Base-by-base conservation (phyloP, 2,113 vertebrate genomes). In the Pangasianodon gigas region DNA sequence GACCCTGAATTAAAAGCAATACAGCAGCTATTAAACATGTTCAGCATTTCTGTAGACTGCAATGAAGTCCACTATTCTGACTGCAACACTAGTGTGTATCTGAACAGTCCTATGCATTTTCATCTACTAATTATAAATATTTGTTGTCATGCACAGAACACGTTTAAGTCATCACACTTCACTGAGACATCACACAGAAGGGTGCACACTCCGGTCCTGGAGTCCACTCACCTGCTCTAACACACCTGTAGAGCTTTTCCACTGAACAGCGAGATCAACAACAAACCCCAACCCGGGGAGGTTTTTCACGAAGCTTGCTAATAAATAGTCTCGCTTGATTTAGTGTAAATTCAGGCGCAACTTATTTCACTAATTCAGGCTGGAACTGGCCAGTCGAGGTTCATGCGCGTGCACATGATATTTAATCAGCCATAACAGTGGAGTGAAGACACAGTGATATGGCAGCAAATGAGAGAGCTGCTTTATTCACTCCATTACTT, bases 1-100 rank as follows among this genome's bases (percentile, higher is more conserved):
- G 83, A 94, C 91, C 92, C 93, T 94, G 92, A 94, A 94, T 88
- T 92, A 91, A 86, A 92, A 92, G 92, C 93, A 93, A 91, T 89
- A 93, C 93, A 93, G 95, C 94, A 95, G 95, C 94, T 93, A 92
- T 87, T 48, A 41, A 87, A 85, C 29, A 82, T 85, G 88, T 88
- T 91, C 88, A 88, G 86, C 85, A 62, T 90, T 88, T 82, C 81
- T 37, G 46, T 69, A 87, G 56, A 84, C n/a, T 75, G 4, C 51
- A 67, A 37, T 80, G 62, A 65, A 51, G 52, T 89, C 56, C 85
- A 85, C 83, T 29, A 60, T 74, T 26, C 52, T 10, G 62, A 81
- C 37, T 90, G 75, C 71, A 88, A 85, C 60, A 88, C 83, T 54
- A 82, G 41, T 14, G 83, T 86, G 88, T 60, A 85, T 75, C 6